Evolutionary conservation across 2,797 vertebrate genomes (phyloP).

Genomic region (Phyllotis vaccarum): DNA sequence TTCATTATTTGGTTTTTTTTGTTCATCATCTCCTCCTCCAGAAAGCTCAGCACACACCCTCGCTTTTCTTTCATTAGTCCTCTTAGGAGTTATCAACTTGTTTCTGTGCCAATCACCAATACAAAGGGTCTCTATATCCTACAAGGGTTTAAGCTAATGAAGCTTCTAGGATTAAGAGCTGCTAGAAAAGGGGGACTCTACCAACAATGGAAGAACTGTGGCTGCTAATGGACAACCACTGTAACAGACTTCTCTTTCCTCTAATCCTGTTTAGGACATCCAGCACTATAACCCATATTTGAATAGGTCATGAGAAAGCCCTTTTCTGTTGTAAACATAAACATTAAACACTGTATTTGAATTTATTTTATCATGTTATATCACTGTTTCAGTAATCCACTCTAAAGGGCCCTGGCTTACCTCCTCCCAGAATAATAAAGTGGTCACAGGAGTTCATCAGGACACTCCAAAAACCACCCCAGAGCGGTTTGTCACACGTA

Average conservation of each 20-base stretch:
- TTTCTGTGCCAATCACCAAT: not conserved
- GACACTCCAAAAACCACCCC: constrained; percentile 75
- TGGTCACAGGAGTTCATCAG: constrained; percentile 55
- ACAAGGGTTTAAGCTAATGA: not conserved
- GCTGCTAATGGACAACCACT: accelerated
- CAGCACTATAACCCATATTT: not conserved
- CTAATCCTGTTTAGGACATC: not conserved
- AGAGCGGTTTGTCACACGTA: constrained; percentile 71
- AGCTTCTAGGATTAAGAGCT: not conserved
- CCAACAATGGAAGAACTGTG: not conserved
- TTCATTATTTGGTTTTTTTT: not conserved
- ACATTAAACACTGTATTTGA: not conserved
- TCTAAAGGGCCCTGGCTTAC: constrained; percentile 64
- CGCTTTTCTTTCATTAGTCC: not conserved
- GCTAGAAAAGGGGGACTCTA: not conserved
- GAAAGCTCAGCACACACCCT: not conserved
- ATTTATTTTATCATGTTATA: constrained; percentile 20
- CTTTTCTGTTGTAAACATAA: constrained; percentile 56
- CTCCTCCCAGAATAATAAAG: constrained; percentile 75
- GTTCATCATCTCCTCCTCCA: not conserved
- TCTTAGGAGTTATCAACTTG: not conserved
- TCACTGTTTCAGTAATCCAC: constrained; percentile 36
- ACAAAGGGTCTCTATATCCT: not conserved
- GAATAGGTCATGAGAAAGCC: not conserved
- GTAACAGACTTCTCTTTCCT: not conserved